Evolutionary conservation across 1,140 invertebrate genomes (phyloP).

Genomic region (Telenomus remus): DNA sequence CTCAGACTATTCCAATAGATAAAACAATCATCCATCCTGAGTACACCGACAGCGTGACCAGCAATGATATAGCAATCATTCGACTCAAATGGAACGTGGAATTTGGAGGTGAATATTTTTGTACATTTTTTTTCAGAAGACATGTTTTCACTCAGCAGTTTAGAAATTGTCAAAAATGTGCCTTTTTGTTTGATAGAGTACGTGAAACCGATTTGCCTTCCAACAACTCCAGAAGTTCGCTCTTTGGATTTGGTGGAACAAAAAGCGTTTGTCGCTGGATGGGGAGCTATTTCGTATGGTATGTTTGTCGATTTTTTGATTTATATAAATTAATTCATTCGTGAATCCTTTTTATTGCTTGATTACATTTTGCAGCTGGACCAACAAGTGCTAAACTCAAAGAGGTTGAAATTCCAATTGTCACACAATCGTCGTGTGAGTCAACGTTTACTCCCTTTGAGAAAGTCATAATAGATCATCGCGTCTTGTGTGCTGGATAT

Average conservation of each 20-base stretch:
- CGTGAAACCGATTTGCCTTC: constrained; percentile 87
- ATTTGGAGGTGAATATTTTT: constrained; percentile 78
- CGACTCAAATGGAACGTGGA: constrained; percentile 77
- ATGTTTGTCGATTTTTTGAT: constrained; percentile 65
- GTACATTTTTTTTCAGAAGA: too few relatives aligned
- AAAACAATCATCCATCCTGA: constrained; percentile 79
- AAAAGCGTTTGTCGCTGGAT: constrained; percentile 83
- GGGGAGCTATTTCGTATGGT: constrained; percentile 82
- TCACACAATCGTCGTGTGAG: constrained; percentile 76
- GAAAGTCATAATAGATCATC: constrained; percentile 78
- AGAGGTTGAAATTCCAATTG: constrained; percentile 84
- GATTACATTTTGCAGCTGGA: constrained; percentile 76
- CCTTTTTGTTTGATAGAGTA: too few relatives aligned
- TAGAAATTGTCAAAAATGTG: too few relatives aligned
- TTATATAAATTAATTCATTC: too few relatives aligned
- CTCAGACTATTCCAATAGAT: constrained; percentile 80
- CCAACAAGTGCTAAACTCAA: constrained; percentile 79
- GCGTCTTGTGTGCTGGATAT: constrained; percentile 86
- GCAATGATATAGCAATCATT: constrained; percentile 87
- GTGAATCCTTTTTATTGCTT: not conserved
- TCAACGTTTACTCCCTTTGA: constrained; percentile 77
- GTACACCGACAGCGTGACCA: constrained; percentile 79
- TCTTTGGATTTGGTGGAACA: constrained; percentile 73
- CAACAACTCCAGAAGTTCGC: constrained; percentile 74
- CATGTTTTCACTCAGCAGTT: too few relatives aligned